Conservation (phyloP, 2,797 vertebrate genomes). For the Lagocephalus sceleratus region DNA sequence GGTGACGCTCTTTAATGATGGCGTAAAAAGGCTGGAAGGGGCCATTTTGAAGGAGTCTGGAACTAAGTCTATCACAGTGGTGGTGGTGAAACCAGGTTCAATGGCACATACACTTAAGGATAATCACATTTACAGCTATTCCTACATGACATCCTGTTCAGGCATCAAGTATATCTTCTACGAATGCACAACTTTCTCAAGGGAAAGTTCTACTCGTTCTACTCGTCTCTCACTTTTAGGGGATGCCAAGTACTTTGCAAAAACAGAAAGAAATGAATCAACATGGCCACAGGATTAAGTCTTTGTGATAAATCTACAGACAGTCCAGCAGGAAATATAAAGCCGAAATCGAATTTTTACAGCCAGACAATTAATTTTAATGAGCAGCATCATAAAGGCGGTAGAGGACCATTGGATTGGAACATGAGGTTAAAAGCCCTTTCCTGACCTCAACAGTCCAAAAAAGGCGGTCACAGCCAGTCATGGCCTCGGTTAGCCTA, state of each 20-base stretch:
- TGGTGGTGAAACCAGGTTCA: conserved; percentile 21
- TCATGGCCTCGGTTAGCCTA: conserved; percentile 27
- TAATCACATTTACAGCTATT: conserved; percentile 12
- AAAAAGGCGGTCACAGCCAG: conserved; percentile 65
- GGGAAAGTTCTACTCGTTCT: conserved; percentile 28
- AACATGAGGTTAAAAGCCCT: conserved; percentile 69
- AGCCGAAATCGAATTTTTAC: conserved; percentile 78
- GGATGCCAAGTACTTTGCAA: background rate
- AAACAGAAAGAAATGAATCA: conserved; percentile 28
- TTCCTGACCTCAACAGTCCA: conserved; percentile 71
- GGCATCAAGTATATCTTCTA: conserved; percentile 19
- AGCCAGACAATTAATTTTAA: conserved; percentile 82
- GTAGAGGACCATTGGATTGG: conserved; percentile 73
- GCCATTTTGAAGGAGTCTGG: conserved; percentile 63
- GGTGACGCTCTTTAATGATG: conserved; percentile 68
- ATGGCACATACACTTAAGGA: conserved; percentile 14
- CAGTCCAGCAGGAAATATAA: conserved; percentile 76
- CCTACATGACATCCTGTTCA: too few relatives aligned
- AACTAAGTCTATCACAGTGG: conserved; percentile 51
- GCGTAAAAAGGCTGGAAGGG: conserved; percentile 65
- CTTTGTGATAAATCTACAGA: conserved; percentile 58
- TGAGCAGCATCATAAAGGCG: conserved; percentile 80
- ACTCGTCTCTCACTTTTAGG: conserved; percentile 20
- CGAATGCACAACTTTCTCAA: conserved; percentile 18
- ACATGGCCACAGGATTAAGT: conserved; percentile 19